These are phyloP conservation scores for Alitta virens DNA, from an alignment of 2,888 invertebrate genomes.

Conservation along the genomic window DNA sequence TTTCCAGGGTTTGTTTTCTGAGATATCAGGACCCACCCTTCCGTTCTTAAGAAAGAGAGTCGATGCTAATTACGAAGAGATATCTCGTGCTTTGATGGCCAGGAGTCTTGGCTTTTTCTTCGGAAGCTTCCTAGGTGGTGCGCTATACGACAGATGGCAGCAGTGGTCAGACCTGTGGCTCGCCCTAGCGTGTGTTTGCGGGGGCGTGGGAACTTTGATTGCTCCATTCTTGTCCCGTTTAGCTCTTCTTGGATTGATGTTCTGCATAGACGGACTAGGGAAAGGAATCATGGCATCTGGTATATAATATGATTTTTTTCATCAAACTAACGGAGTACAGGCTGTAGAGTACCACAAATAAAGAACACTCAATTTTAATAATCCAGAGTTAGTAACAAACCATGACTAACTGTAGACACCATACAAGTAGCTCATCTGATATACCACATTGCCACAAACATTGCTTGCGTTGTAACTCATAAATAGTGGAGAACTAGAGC, in stretches of 20 bases:
- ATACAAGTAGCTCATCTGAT: no score
- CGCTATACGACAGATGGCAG: background rate
- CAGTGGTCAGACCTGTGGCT: background rate
- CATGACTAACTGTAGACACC: no score
- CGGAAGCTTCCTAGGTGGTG: conserved; percentile 1
- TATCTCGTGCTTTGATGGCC: conserved; percentile 6
- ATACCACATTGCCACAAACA: no score
- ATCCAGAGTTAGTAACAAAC: no score
- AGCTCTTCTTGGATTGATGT: background rate
- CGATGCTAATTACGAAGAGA: conserved; percentile 1
- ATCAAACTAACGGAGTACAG: no score
- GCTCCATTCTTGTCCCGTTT: background rate
- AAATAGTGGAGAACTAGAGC: no score
- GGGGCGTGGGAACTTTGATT: background rate
- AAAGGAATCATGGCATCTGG: background rate
- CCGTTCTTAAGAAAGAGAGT: background rate
- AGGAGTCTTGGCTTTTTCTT: conserved; percentile 13
- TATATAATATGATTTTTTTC: no score
- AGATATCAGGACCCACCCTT: conserved; percentile 1
- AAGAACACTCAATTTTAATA: no score
- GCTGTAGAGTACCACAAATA: no score
- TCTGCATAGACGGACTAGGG: background rate
- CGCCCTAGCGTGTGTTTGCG: background rate
- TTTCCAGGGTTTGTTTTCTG: conserved; percentile 1
- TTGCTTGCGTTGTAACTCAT: no score